A percentile compares a stretch with the other conserved stretches of the same genome.
These are phyloP conservation scores for Stylophora pistillata DNA, from an alignment of 64 coral and sea anemone species.

Conservation along the genomic window DNA sequence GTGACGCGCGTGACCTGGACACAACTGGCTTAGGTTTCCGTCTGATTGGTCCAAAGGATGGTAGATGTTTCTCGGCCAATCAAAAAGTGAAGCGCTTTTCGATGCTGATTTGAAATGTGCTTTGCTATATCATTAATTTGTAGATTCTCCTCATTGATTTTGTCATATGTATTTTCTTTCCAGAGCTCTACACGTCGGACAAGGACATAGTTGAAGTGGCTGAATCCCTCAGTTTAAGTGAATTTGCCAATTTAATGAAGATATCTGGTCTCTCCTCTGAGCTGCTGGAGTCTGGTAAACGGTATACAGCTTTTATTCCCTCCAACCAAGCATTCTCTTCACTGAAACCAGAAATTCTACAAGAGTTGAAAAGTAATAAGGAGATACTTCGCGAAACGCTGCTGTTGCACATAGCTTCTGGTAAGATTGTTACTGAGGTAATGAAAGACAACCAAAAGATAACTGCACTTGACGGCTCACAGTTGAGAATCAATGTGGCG, in stretches of 20 bases:
- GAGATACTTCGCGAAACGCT: constrained; percentile 48
- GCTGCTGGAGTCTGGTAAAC: constrained; percentile 29
- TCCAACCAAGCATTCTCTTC: constrained; percentile 61
- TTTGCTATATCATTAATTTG: too few relatives aligned
- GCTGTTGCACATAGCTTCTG: constrained; percentile 49
- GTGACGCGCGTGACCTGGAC: too few relatives aligned
- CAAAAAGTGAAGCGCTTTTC: too few relatives aligned
- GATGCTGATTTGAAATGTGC: too few relatives aligned
- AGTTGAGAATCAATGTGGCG: constrained; percentile 57
- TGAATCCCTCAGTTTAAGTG: constrained; percentile 47
- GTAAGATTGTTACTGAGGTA: constrained; percentile 45
- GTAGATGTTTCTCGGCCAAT: too few relatives aligned
- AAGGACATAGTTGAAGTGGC: constrained; percentile 74
- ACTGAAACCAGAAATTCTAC: constrained; percentile 30
- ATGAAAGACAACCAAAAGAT: constrained; percentile 63
- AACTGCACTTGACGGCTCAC: constrained; percentile 41
- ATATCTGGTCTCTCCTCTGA: constrained; percentile 30
- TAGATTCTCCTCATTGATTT: neutral
- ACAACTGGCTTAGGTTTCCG: too few relatives aligned
- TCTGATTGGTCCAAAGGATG: too few relatives aligned
- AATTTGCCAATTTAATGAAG: constrained; percentile 64
- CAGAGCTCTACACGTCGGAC: constrained; percentile 66
- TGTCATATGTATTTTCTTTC: neutral
- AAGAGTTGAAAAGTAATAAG: constrained; percentile 26
- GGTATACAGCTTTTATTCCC: constrained; percentile 50